Evolutionary conservation across 2,113 vertebrate species (phyloP).

Genomic region (Neopipo cinnamomea): DNA sequence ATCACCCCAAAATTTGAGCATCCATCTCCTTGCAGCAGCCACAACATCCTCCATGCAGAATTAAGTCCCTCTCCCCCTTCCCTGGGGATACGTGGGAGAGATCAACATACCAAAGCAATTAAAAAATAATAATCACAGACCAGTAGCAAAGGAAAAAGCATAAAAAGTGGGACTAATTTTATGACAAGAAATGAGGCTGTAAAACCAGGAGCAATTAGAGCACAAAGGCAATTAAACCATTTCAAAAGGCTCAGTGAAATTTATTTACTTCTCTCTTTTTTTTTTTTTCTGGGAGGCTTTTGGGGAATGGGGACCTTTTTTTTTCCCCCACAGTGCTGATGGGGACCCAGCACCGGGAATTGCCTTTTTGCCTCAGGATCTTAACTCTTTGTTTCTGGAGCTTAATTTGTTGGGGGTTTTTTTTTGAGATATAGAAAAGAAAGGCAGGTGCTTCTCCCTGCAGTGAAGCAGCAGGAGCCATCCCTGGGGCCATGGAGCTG

Average conservation of each 20-base stretch:
- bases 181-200: slow-evolving; percentile 48
- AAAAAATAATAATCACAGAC: slow-evolving; percentile 37
- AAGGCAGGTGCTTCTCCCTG: neutral
- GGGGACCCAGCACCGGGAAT: neutral
- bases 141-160: slow-evolving; percentile 10
- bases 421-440: neutral
- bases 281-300: neutral
- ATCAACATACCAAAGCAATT: slow-evolving; percentile 30
- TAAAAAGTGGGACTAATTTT: slow-evolving; percentile 46
- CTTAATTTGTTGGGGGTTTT: neutral
- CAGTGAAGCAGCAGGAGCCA: neutral
- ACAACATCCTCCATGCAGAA: fast-evolving
- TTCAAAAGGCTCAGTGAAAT: slow-evolving; percentile 44
- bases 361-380: neutral
- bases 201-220: slow-evolving; percentile 61
- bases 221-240: slow-evolving; percentile 45
- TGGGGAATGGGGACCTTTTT: neutral
- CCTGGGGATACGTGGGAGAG: neutral
- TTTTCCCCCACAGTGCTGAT: fast-evolving
- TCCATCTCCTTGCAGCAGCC: neutral
- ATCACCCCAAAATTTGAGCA: neutral
- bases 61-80: neutral
- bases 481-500: neutral
- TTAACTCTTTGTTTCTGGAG: neutral
- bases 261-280: slow-evolving; percentile 23